Conservation (phyloP, 64 coral and sea anemone genomes). For the Orbicella faveolata region DNA sequence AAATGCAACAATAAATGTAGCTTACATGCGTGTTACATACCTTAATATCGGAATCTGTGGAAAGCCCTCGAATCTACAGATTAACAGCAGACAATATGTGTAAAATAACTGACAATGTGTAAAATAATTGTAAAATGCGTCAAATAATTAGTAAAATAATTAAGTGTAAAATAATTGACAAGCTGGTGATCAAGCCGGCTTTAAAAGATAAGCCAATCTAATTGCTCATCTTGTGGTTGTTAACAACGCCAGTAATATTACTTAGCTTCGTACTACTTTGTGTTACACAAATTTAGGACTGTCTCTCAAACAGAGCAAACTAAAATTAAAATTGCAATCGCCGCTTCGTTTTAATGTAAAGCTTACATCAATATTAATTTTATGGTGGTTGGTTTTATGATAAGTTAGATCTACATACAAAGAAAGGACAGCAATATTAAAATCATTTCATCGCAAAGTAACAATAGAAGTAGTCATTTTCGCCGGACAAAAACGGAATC, state of each 20-base stretch:
- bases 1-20: neutral
- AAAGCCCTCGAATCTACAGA: conserved; percentile 13
- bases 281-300: too few species aligned
- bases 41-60: conserved; percentile 42
- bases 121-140: too few species aligned
- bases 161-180: neutral
- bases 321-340: neutral
- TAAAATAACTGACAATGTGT: too few species aligned
- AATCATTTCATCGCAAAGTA: neutral
- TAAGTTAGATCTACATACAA: neutral
- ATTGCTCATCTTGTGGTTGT: neutral
- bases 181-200: neutral
- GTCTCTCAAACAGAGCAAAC: neutral
- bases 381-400: neutral
- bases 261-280: neutral
- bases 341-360: neutral
- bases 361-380: neutral
- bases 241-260: neutral
- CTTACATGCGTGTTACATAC: neutral
- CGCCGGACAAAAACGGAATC: neutral
- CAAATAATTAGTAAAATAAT: neutral
- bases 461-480: too few species aligned
- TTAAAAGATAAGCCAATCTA: too few species aligned
- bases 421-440: neutral
- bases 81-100: neutral